These are phyloP conservation scores for Metaphire vulgaris DNA, from an alignment of 1,140 invertebrate species.

Conservation along the genomic window DNA sequence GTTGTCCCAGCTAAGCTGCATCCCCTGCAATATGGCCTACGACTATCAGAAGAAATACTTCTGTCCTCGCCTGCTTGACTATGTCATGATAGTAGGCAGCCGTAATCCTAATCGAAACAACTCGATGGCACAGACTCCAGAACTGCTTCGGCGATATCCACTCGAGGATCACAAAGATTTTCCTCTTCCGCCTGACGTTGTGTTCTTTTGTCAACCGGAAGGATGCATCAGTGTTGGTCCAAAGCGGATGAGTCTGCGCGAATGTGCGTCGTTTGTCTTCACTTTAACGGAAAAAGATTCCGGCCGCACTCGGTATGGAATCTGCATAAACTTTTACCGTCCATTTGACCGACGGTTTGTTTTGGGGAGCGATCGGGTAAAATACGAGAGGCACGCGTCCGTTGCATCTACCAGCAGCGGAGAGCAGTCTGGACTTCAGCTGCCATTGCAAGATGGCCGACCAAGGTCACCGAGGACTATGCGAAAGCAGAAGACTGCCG, in stretches of 20 bases:
- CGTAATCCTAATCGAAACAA: constrained; percentile 58
- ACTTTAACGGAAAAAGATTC: constrained; percentile 98
- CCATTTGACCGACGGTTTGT: constrained; percentile 59
- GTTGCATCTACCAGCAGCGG: neutral
- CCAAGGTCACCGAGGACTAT: constrained; percentile 39
- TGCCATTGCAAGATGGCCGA: constrained; percentile 9
- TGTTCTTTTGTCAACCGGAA: constrained; percentile 99
- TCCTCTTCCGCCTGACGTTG: constrained; percentile 90
- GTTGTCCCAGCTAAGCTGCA: neutral
- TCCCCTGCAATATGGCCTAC: constrained; percentile 26
- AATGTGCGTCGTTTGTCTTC: constrained; percentile 95
- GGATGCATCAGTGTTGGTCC: constrained; percentile 86
- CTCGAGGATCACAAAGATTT: constrained; percentile 94
- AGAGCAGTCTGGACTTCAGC: constrained; percentile 18
- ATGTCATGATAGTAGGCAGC: constrained; percentile 89
- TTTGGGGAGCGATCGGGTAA: constrained; percentile 1
- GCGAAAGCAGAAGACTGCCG: constrained; percentile 39
- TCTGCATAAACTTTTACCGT: constrained; percentile 97
- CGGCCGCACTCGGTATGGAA: constrained; percentile 69
- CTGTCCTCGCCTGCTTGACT: constrained; percentile 70
- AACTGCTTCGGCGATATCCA: constrained; percentile 73
- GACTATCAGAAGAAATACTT: constrained; percentile 52
- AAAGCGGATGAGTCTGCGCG: constrained; percentile 62
- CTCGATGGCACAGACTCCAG: constrained; percentile 49
- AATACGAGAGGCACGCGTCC: constrained; percentile 1